Evolutionary conservation across 2,113 vertebrate genomes (phyloP).

Genomic region (Tichodroma muraria): DNA sequence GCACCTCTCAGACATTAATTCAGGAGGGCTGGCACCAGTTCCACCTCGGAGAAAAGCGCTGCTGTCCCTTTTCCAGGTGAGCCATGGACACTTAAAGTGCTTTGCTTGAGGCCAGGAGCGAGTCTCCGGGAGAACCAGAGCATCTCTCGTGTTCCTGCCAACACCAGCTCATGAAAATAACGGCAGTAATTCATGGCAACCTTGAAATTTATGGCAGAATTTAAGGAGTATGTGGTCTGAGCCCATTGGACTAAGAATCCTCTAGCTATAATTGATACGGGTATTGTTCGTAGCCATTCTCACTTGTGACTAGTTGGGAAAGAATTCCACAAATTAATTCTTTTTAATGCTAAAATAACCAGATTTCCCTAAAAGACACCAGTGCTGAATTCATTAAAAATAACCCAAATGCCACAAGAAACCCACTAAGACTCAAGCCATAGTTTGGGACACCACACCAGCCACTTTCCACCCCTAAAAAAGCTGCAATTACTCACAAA

Average conservation of each 20-base stretch:
- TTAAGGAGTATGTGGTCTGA: neutral
- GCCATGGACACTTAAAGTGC: neutral
- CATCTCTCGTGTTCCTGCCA: neutral
- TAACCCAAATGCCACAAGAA: neutral
- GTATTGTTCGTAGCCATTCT: neutral
- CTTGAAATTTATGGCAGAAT: neutral
- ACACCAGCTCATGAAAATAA: neutral
- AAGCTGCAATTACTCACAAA: neutral
- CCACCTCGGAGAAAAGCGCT: neutral
- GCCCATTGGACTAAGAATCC: neutral
- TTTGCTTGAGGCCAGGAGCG: neutral
- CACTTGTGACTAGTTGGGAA: fast-evolving
- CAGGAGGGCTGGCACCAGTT: neutral
- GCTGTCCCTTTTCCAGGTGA: neutral
- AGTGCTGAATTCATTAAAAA: neutral
- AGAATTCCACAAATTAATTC: neutral
- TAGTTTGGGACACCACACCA: neutral
- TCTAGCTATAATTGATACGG: neutral
- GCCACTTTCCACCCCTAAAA: neutral
- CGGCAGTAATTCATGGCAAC: neutral
- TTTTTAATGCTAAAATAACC: neutral
- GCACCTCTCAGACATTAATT: neutral
- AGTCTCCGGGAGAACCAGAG: neutral
- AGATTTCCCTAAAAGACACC: neutral
- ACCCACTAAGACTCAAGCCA: neutral